These are phyloP conservation scores for Misgurnus anguillicaudatus DNA, from an alignment of 2,113 vertebrate species.

Conservation along the genomic window DNA sequence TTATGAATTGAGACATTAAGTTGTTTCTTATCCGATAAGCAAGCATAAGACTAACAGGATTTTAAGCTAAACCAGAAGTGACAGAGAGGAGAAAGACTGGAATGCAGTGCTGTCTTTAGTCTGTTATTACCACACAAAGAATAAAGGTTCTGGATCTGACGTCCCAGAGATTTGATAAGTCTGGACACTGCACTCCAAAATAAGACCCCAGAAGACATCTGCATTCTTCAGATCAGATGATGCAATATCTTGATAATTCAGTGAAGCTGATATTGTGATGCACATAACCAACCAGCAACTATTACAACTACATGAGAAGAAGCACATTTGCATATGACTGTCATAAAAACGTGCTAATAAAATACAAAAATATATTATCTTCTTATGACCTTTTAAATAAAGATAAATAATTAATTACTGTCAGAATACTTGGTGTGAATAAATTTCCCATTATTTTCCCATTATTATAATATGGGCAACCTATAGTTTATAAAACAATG, in stretches of 20 bases:
- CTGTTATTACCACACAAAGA: constrained; percentile 9
- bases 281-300: constrained; percentile 3
- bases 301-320: neutral
- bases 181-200: constrained; percentile 20
- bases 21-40: too few relatives aligned
- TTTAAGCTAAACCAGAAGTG: neutral
- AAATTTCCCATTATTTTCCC: too few relatives aligned
- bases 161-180: constrained; percentile 23
- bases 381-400: neutral
- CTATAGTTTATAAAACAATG: neutral
- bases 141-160: neutral
- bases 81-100: constrained; percentile 3
- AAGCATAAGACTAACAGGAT: neutral
- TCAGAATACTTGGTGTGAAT: too few relatives aligned
- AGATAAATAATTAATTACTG: neutral
- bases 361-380: neutral
- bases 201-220: neutral
- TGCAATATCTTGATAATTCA: neutral
- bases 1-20: neutral
- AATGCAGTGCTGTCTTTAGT: constrained; percentile 16
- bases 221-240: neutral
- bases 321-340: neutral
- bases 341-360: neutral
- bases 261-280: neutral
- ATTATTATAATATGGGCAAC: neutral